Base-by-base conservation (phyloP, 2,888 invertebrate genomes). In the Phaedon cochleariae region DNA sequence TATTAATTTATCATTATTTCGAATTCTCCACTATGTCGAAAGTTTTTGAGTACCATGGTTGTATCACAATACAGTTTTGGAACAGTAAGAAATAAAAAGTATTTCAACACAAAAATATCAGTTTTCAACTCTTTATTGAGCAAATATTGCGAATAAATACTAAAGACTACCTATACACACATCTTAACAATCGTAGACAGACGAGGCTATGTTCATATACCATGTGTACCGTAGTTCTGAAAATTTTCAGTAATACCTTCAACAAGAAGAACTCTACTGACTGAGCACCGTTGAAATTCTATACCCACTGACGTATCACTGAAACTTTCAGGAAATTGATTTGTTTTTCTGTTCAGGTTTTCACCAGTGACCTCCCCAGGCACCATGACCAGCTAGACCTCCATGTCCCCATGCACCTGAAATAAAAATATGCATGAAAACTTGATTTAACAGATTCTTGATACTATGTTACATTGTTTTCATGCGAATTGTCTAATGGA, bases 121-220 rank as follows among this genome's bases (percentile, higher is more conserved):
- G 51, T 41, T 41, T 61, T 59, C 18, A 54, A 67, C 64, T 67
- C 64, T 67, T 67, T 67, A 67, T 67, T 67, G 64, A 67, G 67
- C 64, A 67, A 64, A 61, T 62, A 54, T 64, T 67, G 67, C 64
- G 54, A 62, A 67, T 67, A 67, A 64, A 67, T 64, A 67, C 48
- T 49, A n/a, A n/a, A n/a, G 46, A 26, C 57, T 57, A 48, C 21
- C 21, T 48, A 57, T 57, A 57, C 46, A 57, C 26, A 46, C 15
- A 57, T 46, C 45, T 57, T 18, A 29, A 26, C 22, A 57, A 22
- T 45, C 45, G 45, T 45, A 26, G 57, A 26, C 15, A 20, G 4
- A 12, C 52, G 4, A 57, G 21, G 41, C 57, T 3, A 46, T 17
- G 22, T 46, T 45, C 22, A 26, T n/a, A n/a, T n/a, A n/a, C n/a